phyloP scores from a whole-genome alignment of 92 coral and sea anemone species.

The Palythoa heliodiscus region DNA sequence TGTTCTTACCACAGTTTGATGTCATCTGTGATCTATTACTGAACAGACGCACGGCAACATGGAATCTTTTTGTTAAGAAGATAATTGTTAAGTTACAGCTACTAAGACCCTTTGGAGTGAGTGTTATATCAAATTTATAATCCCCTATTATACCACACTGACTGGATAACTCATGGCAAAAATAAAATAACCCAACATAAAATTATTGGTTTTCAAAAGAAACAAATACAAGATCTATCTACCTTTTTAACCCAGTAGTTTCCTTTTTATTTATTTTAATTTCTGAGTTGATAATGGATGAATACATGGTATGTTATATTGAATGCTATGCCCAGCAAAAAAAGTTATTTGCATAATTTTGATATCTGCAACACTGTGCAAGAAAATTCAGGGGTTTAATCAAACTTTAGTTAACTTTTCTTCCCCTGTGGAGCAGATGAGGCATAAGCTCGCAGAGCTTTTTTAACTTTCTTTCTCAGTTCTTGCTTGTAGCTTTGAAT shows the following conservation, averaged over 20 bases:
- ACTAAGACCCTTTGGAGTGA: too few species aligned
- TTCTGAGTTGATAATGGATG: too few species aligned
- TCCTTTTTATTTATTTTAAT: not conserved
- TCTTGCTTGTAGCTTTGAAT: constrained; percentile 89
- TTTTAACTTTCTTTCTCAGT: constrained; percentile 82
- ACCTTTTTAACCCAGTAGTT: not conserved
- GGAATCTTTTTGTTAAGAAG: too few species aligned
- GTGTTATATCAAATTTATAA: too few species aligned
- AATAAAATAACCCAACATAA: too few species aligned
- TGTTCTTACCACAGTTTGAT: too few species aligned
- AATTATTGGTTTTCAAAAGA: too few species aligned
- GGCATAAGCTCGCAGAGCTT: constrained; percentile 44
- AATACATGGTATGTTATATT: not conserved
- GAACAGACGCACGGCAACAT: too few species aligned
- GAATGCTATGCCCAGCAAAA: not conserved
- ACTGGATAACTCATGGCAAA: too few species aligned
- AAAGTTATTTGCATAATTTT: not conserved
- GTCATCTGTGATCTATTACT: too few species aligned
- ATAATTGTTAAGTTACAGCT: too few species aligned
- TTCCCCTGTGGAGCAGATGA: constrained; percentile 36
- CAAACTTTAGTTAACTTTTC: constrained; percentile 34
- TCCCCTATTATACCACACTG: too few species aligned
- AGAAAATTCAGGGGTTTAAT: not conserved
- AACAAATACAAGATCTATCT: not conserved
- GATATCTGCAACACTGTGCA: not conserved